These are phyloP conservation scores for Sinocyclocheilus grahami DNA, from an alignment of 2,113 vertebrate species.

Conservation along the genomic window DNA sequence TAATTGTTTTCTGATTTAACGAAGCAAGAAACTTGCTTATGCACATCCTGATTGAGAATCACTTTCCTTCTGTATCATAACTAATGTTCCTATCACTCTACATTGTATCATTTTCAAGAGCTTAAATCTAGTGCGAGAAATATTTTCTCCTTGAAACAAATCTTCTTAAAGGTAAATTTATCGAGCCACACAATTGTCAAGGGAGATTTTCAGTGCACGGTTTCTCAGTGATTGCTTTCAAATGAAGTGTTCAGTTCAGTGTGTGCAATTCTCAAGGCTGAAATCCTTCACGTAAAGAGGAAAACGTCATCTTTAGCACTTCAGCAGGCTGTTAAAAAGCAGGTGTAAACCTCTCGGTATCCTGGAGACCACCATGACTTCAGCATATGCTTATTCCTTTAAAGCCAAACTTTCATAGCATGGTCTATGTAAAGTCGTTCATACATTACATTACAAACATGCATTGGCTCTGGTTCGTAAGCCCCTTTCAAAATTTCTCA, in stretches of 20 bases:
- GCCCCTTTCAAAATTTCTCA: constrained; percentile 36
- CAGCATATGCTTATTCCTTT: constrained; percentile 40
- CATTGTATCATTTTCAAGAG: neutral
- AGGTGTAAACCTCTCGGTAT: constrained; percentile 56
- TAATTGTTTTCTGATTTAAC: no score
- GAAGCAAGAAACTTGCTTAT: no score
- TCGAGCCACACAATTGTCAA: neutral
- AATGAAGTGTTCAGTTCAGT: constrained; percentile 44
- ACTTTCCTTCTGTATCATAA: neutral
- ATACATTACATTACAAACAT: constrained; percentile 42
- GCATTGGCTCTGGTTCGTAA: constrained; percentile 12
- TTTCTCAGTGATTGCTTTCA: constrained; percentile 5
- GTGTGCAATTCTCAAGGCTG: constrained; percentile 29
- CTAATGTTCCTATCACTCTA: neutral
- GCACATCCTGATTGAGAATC: neutral
- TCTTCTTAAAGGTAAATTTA: neutral
- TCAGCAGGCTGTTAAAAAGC: constrained; percentile 59
- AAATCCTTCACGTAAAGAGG: constrained; percentile 50
- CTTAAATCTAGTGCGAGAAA: neutral
- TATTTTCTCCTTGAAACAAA: neutral
- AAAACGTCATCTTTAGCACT: constrained; percentile 54
- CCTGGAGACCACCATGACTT: constrained; percentile 59
- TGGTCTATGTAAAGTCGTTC: constrained; percentile 30
- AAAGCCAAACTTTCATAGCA: constrained; percentile 41
- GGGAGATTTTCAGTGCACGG: neutral